Evolutionary conservation across 1,140 invertebrate species (phyloP), one percentile per base, ranked within the genome.

Genomic region (Ganaspis sp.): DNA sequence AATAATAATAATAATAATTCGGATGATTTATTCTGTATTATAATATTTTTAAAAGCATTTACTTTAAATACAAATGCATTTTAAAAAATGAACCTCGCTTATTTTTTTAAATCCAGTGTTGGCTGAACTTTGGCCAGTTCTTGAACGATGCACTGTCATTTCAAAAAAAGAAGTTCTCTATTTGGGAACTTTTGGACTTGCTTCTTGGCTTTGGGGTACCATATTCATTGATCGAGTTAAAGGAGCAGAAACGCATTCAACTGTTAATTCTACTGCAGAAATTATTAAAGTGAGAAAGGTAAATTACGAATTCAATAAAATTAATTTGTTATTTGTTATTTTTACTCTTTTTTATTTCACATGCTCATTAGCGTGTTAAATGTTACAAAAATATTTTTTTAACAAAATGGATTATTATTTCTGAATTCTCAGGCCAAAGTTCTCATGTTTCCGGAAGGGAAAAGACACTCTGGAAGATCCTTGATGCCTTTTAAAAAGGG

Each of bases 401-500:
- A 17, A 49, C 5, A 17, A 12, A 9, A 78, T 77, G 58, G 74
- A 64, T 49, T 72, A 71, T 38, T 26, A 54, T 71, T 45, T 37
- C 70, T 72, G 37, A 29, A 74, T 73, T 76, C 76, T 74, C 80
- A 95, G 94, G 92, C 94, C 9, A 94, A 94, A 86, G 89, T 96
- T 29, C 91, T 95, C 74, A 92, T 97, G 76, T 97, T 97, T 88
- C 96, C 96, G 1, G 95, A 97, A 91, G 95, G 95, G 12, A 96
- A 95, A 40, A 90, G 96, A 42, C 93, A 95, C 81, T 90, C 92
- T 11, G 93, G 93, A 26, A 93, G 93, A 12, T 93, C 92, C 8
- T 88, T 97, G 42, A 83, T 96, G 79, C 95, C 95, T 1, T 96
- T 97, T 85, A 98, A 98, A 87, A 98, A 98, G 91, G 98, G 98